Percentiles rank a stretch among this genome's conserved stretches.
phyloP scores from a whole-genome alignment of 2,113 vertebrate species.

The Hypanus sabinus region DNA sequence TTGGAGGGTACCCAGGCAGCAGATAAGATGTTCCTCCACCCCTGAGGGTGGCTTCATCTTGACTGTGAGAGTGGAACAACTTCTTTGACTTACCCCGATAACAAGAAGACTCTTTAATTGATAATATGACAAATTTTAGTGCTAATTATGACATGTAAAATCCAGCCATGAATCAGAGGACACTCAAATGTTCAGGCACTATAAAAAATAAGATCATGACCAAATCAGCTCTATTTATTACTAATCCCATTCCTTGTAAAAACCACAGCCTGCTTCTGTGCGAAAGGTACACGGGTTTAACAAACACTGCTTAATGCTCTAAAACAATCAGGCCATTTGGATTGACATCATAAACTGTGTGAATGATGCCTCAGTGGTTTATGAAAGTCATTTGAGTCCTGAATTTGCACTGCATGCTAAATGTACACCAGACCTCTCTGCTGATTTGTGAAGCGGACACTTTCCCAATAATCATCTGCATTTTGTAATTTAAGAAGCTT shows the following conservation, averaged over 20 bases:
- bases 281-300: background rate
- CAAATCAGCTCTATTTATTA: background rate
- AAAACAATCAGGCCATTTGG: background rate
- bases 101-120: background rate
- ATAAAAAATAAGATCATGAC: background rate
- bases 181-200: background rate
- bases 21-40: no score
- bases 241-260: constrained; percentile 15
- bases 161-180: background rate
- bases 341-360: background rate
- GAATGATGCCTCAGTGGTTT: constrained; percentile 5
- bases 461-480: background rate
- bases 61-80: background rate
- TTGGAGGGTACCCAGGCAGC: no score
- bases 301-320: background rate
- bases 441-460: background rate
- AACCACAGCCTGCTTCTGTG: background rate
- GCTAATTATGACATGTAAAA: background rate
- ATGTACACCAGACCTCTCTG: background rate
- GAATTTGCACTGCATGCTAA: background rate
- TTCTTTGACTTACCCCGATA: background rate
- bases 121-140: background rate
- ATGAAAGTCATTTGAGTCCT: constrained; percentile 27
- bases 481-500: background rate
- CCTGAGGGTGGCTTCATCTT: no score